Evolutionary conservation across 2,888 invertebrate species (phyloP), one percentile per base, ranked within the genome.

Genomic region (Erebia aethiops): DNA sequence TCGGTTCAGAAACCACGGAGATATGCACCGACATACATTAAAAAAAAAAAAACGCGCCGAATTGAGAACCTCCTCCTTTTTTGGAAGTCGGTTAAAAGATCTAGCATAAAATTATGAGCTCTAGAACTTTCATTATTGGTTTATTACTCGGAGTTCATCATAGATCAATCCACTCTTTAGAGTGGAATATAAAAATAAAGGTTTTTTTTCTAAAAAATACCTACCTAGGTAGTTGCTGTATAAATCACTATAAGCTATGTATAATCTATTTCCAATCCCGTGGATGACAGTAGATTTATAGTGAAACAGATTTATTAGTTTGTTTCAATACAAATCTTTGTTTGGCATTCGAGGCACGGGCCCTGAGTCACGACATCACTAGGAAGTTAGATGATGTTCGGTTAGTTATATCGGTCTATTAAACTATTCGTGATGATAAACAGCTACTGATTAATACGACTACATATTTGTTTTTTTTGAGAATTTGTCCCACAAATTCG

Each of bases 251-350:
- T 61, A 18, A 43, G n/a, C 16, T 43, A 61, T 63, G 49, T 21
- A 18, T 51, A 26, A 63, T 51, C 41, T 52, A 16, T 66, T 56
- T 66, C 56, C 16, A 66, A 66, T 66, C 43, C 66, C 57, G 66
- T 10, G 18, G 66, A 66, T 57, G 66, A 56, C 67, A 58, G 58
- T 26, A 58, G 67, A 67, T 67, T 67, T 67, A 67, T 67, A 58
- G 49, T 26, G 46, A 67, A 67, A 66, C 46, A 67, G 58, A 67
- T 67, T 67, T 67, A 67, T 67, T 58, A 58, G 67, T 58, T 67
- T 67, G 67, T 58, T 58, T 58, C 67, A 67, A 58, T 67, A 67
- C 67, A 67, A 67, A 67, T 67, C 67, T 49, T 67, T 67, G 58
- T 67, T 49, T 11, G 66, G 49, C 46, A 57, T 65, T 65, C 66